Conservation (phyloP, 2,888 invertebrate species). For the Merodon equestris region DNA sequence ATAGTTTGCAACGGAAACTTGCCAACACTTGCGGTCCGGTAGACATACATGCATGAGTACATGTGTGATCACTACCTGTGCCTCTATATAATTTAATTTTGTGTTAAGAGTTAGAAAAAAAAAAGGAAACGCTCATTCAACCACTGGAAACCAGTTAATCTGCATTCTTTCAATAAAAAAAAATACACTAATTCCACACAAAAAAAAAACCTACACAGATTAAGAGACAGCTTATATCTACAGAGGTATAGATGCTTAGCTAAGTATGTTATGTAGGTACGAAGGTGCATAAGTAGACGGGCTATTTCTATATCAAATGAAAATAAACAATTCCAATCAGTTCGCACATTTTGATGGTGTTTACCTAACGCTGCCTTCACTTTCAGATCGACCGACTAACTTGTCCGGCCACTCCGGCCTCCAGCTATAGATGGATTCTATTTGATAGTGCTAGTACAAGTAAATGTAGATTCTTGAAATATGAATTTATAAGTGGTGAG, state of each 20-base stretch:
- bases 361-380: constrained; percentile 53
- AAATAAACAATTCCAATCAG: constrained; percentile 66
- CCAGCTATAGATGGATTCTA: too few relatives aligned
- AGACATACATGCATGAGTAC: constrained; percentile 5
- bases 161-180: constrained; percentile 56
- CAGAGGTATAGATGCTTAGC: not conserved
- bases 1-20: too few relatives aligned
- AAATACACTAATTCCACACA: constrained; percentile 52
- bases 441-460: too few relatives aligned
- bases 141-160: constrained; percentile 60
- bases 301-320: constrained; percentile 64
- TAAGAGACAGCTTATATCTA: constrained; percentile 21
- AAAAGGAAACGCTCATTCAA: constrained; percentile 47
- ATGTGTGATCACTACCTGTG: constrained; percentile 13
- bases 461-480: too few relatives aligned
- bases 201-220: constrained; percentile 59
- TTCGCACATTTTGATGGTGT: constrained; percentile 60
- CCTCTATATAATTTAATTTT: constrained; percentile 23
- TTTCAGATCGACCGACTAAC: constrained; percentile 51
- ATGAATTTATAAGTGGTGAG: too few relatives aligned
- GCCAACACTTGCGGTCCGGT: constrained; percentile 36
- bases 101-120: constrained; percentile 48
- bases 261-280: constrained; percentile 8
- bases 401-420: not conserved
- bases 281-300: not conserved